These are phyloP conservation scores for Zaprionus taronus DNA, from an alignment of 1,140 invertebrate species.

Conservation along the genomic window DNA sequence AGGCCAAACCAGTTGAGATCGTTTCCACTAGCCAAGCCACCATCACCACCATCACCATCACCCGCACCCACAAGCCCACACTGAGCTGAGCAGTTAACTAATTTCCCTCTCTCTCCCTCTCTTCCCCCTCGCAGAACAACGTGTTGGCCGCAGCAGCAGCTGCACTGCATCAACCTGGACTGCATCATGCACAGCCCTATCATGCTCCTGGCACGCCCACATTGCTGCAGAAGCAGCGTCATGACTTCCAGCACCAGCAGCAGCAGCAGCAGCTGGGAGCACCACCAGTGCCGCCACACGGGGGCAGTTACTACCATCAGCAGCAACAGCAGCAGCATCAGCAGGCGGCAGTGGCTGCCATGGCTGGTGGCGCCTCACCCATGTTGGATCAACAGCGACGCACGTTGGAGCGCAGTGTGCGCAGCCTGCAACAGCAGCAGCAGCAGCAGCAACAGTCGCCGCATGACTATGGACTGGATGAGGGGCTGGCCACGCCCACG, in stretches of 20 bases:
- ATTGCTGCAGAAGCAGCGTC: conserved; percentile 56
- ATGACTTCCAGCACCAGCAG: conserved; percentile 66
- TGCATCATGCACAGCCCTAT: conserved; percentile 81
- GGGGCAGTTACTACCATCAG: conserved; percentile 67
- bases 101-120: background rate
- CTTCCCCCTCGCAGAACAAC: conserved; percentile 42
- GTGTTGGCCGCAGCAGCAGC: conserved; percentile 44
- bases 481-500: conserved; percentile 61
- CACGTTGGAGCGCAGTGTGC: conserved; percentile 71
- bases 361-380: conserved; percentile 50
- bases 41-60: background rate
- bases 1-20: conserved; percentile 59
- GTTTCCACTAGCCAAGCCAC: conserved; percentile 55
- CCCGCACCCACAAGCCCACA: background rate
- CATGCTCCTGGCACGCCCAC: conserved; percentile 74
- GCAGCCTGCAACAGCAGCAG: conserved; percentile 65
- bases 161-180: conserved; percentile 65
- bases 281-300: conserved; percentile 76
- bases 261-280: conserved; percentile 59
- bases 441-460: conserved; percentile 46
- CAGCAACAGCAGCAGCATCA: conserved; percentile 15
- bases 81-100: background rate
- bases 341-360: background rate
- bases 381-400: conserved; percentile 63
- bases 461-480: conserved; percentile 50